Evolutionary conservation across 2,797 vertebrate species (phyloP).

Genomic region (Parambassis ranga): DNA sequence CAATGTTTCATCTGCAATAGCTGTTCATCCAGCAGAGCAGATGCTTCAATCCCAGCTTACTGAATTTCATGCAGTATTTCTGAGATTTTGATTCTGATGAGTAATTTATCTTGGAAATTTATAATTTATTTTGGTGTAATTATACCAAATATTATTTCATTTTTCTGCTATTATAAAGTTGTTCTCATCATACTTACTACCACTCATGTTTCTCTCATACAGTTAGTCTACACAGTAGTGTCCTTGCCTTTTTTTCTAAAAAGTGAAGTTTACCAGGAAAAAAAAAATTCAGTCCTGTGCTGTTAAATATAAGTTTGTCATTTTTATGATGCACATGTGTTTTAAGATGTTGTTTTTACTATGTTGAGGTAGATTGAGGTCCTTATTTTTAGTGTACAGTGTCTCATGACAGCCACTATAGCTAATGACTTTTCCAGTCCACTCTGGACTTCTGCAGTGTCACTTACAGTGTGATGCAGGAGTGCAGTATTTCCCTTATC

Average conservation of each 20-base stretch:
- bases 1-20: slow-evolving; percentile 47
- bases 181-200: slow-evolving; percentile 31
- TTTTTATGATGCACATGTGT: slow-evolving; percentile 39
- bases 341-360: slow-evolving; percentile 39
- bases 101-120: slow-evolving; percentile 51
- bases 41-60: slow-evolving; percentile 63
- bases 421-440: slow-evolving; percentile 64
- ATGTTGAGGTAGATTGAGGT: slow-evolving; percentile 27
- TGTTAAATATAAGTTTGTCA: slow-evolving; percentile 34
- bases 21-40: slow-evolving; percentile 57
- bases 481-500: slow-evolving; percentile 15
- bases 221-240: neutral
- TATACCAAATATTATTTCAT: slow-evolving; percentile 35
- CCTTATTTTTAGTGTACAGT: slow-evolving; percentile 39
- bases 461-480: slow-evolving; percentile 9
- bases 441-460: slow-evolving; percentile 20
- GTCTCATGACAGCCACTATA: slow-evolving; percentile 47
- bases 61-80: slow-evolving; percentile 63
- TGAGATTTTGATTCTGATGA: slow-evolving; percentile 57
- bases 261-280: slow-evolving; percentile 16
- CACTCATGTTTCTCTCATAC: slow-evolving; percentile 16
- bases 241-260: neutral
- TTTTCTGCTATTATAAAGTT: slow-evolving; percentile 18
- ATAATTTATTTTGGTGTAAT: slow-evolving; percentile 53
- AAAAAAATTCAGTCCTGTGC: slow-evolving; percentile 18